Evolutionary conservation across 1,140 invertebrate species (phyloP).

Genomic region (Thaumetopoea pityocampa): DNA sequence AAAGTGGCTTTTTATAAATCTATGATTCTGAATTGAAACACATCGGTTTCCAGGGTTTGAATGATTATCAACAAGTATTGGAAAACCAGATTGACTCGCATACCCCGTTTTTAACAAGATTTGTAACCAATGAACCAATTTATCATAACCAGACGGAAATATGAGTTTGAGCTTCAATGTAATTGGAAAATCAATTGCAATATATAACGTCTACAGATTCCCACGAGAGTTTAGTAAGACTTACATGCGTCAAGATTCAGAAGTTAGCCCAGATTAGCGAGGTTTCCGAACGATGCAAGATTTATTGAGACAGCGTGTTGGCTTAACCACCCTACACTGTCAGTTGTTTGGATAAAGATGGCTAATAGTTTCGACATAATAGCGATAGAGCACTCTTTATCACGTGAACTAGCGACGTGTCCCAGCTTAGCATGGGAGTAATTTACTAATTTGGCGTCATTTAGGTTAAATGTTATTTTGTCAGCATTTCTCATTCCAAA

Average conservation of each 20-base stretch:
- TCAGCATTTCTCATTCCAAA: too few species aligned
- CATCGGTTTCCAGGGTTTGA: too few species aligned
- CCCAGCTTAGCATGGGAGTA: too few species aligned
- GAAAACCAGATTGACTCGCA: background rate
- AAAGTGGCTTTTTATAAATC: too few species aligned
- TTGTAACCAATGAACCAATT: constrained; percentile 26
- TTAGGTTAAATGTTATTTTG: too few species aligned
- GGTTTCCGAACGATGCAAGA: constrained; percentile 9
- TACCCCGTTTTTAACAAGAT: constrained; percentile 6
- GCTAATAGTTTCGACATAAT: too few species aligned
- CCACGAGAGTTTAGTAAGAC: constrained; percentile 31
- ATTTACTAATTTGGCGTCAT: too few species aligned
- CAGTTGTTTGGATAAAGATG: too few species aligned
- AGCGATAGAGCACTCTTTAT: too few species aligned
- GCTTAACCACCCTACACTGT: constrained; percentile 6
- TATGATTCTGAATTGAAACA: too few species aligned
- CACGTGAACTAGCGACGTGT: too few species aligned
- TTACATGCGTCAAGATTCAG: constrained; percentile 36
- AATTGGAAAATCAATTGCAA: constrained; percentile 60
- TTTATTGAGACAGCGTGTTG: constrained; percentile 19
- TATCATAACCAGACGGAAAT: constrained; percentile 44
- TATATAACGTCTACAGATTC: constrained; percentile 35
- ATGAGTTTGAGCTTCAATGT: constrained; percentile 51
- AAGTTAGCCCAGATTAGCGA: constrained; percentile 37
- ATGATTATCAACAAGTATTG: too few species aligned